Percentiles rank a stretch among this genome's conserved stretches.
These are phyloP conservation scores for Sturnira hondurensis DNA, from an alignment of 2,113 vertebrate species.

Conservation along the genomic window DNA sequence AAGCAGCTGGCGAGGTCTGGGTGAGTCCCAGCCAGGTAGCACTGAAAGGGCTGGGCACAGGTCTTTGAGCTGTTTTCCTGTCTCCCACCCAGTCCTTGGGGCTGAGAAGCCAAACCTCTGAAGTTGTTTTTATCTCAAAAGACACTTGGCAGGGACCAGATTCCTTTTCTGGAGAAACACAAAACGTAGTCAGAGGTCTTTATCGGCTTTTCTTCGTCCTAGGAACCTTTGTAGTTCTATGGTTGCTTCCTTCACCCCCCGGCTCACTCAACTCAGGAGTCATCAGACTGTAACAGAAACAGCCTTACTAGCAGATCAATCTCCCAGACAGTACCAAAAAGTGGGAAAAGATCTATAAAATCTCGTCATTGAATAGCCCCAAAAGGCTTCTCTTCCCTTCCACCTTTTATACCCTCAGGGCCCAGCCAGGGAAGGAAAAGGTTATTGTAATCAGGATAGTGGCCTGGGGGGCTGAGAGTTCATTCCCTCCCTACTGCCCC, in stretches of 20 bases:
- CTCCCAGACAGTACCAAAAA: constrained; percentile 4
- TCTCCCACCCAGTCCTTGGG: neutral
- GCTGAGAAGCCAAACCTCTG: neutral
- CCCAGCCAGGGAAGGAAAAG: neutral
- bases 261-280: neutral
- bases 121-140: neutral
- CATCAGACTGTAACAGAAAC: neutral
- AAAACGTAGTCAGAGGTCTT: neutral
- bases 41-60: too few relatives aligned
- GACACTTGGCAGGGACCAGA: neutral
- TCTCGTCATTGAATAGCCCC: neutral
- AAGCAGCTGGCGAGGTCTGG: neutral
- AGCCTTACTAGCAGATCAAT: neutral
- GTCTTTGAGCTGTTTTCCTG: neutral
- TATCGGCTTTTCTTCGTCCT: neutral
- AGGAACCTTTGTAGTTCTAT: neutral
- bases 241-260: neutral
- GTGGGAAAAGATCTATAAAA: constrained; percentile 50
- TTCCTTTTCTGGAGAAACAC: neutral
- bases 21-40: too few relatives aligned
- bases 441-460: neutral
- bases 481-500: neutral
- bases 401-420: neutral
- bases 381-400: neutral
- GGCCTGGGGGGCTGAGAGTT: neutral